Percentiles rank a stretch among this genome's conserved stretches.
phyloP scores from a whole-genome alignment of 2,888 invertebrate genomes.

The Acronicta leporina region DNA sequence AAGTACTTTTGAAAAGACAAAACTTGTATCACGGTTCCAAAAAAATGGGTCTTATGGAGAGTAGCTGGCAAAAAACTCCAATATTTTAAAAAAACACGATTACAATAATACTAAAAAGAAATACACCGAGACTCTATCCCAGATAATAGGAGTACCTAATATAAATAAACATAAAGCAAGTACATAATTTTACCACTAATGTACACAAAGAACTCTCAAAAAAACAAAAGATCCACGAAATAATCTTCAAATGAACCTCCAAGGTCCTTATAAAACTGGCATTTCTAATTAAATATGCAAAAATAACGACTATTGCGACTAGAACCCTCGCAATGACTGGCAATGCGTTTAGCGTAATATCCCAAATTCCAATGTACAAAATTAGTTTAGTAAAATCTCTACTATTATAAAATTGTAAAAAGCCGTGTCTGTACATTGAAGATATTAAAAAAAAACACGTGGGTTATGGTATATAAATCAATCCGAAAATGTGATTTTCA shows the following conservation, averaged over 20 bases:
- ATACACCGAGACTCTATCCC: too few species aligned
- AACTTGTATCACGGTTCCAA: too few species aligned
- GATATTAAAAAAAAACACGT: too few species aligned
- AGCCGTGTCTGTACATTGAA: too few species aligned
- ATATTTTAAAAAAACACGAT: too few species aligned
- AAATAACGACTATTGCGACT: constrained; percentile 59
- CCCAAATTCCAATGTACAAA: constrained; percentile 30
- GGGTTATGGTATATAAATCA: too few species aligned
- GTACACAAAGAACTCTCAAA: constrained; percentile 1
- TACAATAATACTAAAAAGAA: too few species aligned
- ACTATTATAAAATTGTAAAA: too few species aligned
- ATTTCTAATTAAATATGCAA: constrained; percentile 59
- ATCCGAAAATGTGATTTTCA: too few species aligned
- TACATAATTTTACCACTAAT: not conserved
- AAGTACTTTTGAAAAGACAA: too few species aligned
- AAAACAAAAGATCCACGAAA: constrained; percentile 10
- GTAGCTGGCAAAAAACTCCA: too few species aligned
- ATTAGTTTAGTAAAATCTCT: constrained; percentile 46
- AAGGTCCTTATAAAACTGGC: constrained; percentile 10
- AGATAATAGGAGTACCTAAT: not conserved
- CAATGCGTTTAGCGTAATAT: constrained; percentile 60
- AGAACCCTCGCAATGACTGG: constrained; percentile 57
- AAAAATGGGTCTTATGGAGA: too few species aligned
- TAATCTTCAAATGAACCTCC: constrained; percentile 9
- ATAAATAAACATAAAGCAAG: not conserved